phyloP scores from a whole-genome alignment of 2,797 vertebrate species.

The Macropus fuliginosus region DNA sequence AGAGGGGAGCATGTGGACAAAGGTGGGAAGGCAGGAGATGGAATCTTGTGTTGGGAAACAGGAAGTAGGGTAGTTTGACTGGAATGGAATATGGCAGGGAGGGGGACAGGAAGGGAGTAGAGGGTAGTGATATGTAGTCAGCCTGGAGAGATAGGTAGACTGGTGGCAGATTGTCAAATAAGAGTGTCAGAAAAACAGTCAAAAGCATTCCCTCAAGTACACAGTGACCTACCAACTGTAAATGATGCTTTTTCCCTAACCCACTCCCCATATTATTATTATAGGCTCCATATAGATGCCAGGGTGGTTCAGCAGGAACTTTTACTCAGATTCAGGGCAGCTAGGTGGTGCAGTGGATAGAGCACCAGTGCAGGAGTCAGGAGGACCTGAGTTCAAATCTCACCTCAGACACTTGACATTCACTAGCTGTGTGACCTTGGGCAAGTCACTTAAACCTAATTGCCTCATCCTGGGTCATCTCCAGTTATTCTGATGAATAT shows the following conservation, averaged over 20 bases:
- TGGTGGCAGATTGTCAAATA: not conserved
- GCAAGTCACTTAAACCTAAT: too few species aligned
- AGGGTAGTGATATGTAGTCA: not conserved
- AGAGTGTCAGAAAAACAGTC: not conserved
- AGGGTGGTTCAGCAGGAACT: not conserved
- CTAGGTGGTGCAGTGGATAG: too few species aligned
- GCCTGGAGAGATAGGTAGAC: not conserved
- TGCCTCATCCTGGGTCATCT: too few species aligned
- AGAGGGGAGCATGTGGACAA: not conserved
- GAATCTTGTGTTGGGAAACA: not conserved
- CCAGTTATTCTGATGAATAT: too few species aligned
- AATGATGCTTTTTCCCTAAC: constrained; percentile 25
- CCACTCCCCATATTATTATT: not conserved
- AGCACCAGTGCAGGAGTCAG: too few species aligned
- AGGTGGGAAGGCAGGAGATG: not conserved
- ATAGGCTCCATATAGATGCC: not conserved
- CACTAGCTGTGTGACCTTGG: too few species aligned
- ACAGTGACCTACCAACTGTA: not conserved
- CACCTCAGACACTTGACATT: too few species aligned
- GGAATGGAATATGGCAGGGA: not conserved
- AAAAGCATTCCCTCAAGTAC: not conserved
- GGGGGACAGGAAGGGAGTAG: not conserved
- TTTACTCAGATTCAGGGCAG: not conserved
- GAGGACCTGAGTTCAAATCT: too few species aligned
- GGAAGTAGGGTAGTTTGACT: not conserved